A percentile compares a stretch with the other conserved stretches of the same genome.
phyloP scores from a whole-genome alignment of 2,113 vertebrate genomes.

The Pheucticus melanocephalus region DNA sequence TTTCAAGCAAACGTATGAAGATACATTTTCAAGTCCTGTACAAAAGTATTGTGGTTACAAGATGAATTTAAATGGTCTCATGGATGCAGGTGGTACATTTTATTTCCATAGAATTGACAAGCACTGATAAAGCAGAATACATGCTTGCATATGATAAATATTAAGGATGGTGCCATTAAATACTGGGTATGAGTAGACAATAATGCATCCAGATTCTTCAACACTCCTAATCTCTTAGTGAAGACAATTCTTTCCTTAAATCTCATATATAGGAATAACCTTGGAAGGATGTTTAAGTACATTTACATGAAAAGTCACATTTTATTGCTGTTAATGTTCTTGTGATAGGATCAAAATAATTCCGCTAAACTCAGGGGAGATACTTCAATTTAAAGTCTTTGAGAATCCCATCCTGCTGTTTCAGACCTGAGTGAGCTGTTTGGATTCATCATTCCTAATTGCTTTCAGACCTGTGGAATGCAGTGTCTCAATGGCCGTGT shows the following conservation, averaged over 20 bases:
- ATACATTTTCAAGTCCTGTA: neutral
- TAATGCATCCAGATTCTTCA: neutral
- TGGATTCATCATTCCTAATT: neutral
- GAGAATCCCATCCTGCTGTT: neutral
- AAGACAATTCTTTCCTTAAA: neutral
- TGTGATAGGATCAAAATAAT: neutral
- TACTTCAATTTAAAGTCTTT: neutral
- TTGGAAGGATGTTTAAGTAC: neutral
- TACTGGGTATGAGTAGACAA: neutral
- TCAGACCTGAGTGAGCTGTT: neutral
- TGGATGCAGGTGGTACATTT: neutral
- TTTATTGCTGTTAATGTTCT: neutral
- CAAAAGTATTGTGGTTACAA: neutral
- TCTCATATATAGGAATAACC: neutral
- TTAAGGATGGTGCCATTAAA: neutral
- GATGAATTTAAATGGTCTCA: neutral
- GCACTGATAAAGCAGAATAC: neutral
- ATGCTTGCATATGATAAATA: neutral
- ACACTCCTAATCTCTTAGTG: neutral
- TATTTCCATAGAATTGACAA: neutral
- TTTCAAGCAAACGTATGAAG: neutral
- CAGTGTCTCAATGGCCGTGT: neutral
- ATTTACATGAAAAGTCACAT: neutral
- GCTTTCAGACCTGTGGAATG: neutral
- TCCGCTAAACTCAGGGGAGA: neutral